These are phyloP conservation scores for Holocentrus rufus DNA, from an alignment of 2,797 vertebrate species.

Conservation along the genomic window DNA sequence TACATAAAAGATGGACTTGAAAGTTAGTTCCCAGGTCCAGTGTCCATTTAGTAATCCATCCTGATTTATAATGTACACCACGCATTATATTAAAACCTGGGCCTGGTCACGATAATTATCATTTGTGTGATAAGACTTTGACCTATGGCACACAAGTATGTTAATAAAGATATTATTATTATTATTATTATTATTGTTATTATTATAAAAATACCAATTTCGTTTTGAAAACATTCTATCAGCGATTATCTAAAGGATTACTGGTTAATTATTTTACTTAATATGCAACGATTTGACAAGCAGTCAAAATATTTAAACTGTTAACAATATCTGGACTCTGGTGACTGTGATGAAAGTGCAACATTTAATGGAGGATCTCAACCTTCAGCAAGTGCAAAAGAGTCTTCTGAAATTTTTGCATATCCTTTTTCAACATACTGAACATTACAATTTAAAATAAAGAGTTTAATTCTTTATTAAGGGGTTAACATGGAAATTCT, in stretches of 20 bases:
- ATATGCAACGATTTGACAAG: constrained; percentile 51
- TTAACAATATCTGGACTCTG: constrained; percentile 37
- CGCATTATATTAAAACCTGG: constrained; percentile 56
- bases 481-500: background rate
- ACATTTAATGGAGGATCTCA: constrained; percentile 28
- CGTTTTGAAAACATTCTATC: background rate
- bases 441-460: constrained; percentile 7
- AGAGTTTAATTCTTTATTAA: background rate
- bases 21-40: constrained; percentile 25
- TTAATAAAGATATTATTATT: constrained; percentile 37
- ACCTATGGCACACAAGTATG: constrained; percentile 6
- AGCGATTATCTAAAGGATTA: background rate
- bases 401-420: constrained; percentile 11
- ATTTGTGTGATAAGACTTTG: constrained; percentile 46
- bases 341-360: constrained; percentile 44
- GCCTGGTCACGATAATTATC: constrained; percentile 24
- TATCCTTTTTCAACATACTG: constrained; percentile 1
- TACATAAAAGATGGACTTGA: constrained; percentile 62
- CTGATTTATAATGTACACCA: constrained; percentile 48
- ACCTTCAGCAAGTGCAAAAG: constrained; percentile 11
- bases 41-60: constrained; percentile 60
- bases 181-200: constrained; percentile 26
- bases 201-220: background rate
- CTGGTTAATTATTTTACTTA: constrained; percentile 13
- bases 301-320: constrained; percentile 58